phyloP scores from a whole-genome alignment of 2,888 invertebrate genomes.

The Drosophila paucipuncta region DNA sequence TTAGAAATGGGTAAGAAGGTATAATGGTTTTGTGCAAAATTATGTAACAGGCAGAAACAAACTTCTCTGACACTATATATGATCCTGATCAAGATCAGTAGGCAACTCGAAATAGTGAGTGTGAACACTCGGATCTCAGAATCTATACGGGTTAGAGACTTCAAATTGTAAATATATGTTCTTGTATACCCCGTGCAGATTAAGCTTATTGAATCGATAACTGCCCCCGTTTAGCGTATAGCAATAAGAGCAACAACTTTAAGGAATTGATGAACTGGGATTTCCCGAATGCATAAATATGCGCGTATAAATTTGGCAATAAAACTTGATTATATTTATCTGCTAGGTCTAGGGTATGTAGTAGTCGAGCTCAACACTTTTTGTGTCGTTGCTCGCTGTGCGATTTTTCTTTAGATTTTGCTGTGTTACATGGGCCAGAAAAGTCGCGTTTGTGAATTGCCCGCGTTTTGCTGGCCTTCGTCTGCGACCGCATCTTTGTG shows the following conservation, averaged over 20 bases:
- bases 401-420: conserved; percentile 15
- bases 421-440: conserved; percentile 25
- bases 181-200: not conserved
- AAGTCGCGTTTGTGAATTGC: conserved; percentile 36
- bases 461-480: conserved; percentile 76
- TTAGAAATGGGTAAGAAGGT: not conserved
- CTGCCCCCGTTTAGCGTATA: not conserved
- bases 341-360: not conserved
- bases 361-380: not conserved
- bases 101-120: not conserved
- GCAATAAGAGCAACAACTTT: too few relatives aligned
- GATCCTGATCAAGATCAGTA: not conserved
- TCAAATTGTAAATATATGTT: not conserved
- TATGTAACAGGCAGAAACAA: not conserved
- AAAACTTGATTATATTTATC: not conserved
- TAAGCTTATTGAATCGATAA: not conserved
- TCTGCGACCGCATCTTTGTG: conserved; percentile 27
- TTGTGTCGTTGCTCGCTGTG: not conserved
- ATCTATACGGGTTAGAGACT: too few relatives aligned
- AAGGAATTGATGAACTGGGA: not conserved
- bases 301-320: not conserved
- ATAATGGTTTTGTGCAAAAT: not conserved
- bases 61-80: not conserved
- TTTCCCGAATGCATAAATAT: not conserved
- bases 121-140: not conserved